Percentiles rank a stretch among this genome's conserved stretches.
Conservation (phyloP, 1,140 invertebrate species). For the Hycleus cichorii region DNA sequence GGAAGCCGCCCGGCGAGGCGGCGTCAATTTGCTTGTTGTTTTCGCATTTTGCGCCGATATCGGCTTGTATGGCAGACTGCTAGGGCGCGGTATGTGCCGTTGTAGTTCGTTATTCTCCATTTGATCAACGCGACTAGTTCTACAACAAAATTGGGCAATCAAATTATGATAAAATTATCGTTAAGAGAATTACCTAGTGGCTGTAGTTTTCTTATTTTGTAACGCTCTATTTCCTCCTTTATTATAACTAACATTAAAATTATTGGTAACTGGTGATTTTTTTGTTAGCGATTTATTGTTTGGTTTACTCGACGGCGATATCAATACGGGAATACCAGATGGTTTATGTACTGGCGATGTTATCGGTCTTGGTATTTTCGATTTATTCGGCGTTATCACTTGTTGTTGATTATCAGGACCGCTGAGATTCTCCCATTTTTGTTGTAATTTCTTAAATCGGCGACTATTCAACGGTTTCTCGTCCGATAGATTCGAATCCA, state of each 20-base stretch:
- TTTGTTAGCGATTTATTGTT: slow-evolving; percentile 24
- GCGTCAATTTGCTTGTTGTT: slow-evolving; percentile 44
- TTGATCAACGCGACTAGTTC: slow-evolving; percentile 54
- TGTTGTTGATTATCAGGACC: slow-evolving; percentile 44
- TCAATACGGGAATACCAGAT: slow-evolving; percentile 37
- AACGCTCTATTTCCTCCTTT: background rate
- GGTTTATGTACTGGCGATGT: slow-evolving; percentile 49
- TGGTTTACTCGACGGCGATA: slow-evolving; percentile 21
- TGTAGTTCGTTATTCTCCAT: slow-evolving; percentile 38
- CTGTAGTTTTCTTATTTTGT: background rate
- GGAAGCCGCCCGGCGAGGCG: slow-evolving; percentile 54
- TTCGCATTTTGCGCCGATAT: slow-evolving; percentile 43
- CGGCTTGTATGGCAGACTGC: slow-evolving; percentile 57
- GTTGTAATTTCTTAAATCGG: slow-evolving; percentile 68
- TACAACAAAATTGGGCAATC: slow-evolving; percentile 12
- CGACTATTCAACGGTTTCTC: slow-evolving; percentile 42
- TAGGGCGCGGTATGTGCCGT: slow-evolving; percentile 47
- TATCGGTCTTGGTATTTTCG: slow-evolving; percentile 64
- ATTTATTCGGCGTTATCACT: slow-evolving; percentile 45
- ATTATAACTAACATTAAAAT: too few species aligned
- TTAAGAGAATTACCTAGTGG: slow-evolving; percentile 9
- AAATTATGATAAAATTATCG: too few species aligned
- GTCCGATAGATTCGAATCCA: slow-evolving; percentile 37
- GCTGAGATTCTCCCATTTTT: slow-evolving; percentile 77
- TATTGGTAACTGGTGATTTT: slow-evolving; percentile 8